Base-by-base conservation (phyloP, 2,113 vertebrate species). In the Rhegmatorhina hoffmannsi region DNA sequence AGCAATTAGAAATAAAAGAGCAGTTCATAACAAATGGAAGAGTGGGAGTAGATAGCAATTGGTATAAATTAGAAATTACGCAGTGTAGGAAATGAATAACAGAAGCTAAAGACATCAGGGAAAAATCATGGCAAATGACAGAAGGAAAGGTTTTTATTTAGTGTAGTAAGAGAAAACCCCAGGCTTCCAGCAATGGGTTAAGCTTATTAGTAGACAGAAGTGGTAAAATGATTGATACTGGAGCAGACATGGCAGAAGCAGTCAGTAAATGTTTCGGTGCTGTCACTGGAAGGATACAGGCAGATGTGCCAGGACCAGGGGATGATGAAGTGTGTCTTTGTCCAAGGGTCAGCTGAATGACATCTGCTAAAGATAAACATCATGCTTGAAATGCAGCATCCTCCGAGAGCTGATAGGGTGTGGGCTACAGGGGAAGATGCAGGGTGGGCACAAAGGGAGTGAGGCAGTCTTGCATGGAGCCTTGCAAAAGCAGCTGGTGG, bases 1-100 rank as follows among this genome's bases (percentile, higher is more conserved):
- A 96, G 95, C 95, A 96, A 95, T 97, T 96, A 96, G 93, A 95
- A 96, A 96, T 97, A 93, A 96, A 96, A 96, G 96, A 94, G 83
- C 79, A 96, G 94, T 95, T 94, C 94, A 94, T 95, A 96, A 95
- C 94, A 96, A 97, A 97, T 96, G 96, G 85, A 87, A 93, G 76
- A 91, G 93, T 1, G 11, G 90, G 88, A 96, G 96, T 81, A 94
- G 96, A 96, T 96, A 96, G 95, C 92, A 90, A 90, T 97, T 94
- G 84, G 90, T 96, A 94, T 94, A 96, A 94, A 96, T 96, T 95
- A 95, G 93, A 94, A 96, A 95, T 96, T 95, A 96, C 96, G 92
- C 95, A 90, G 90, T 97, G 95, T 84, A 94, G 88, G 95, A 96
- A 96, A 97, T 94, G 95, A 90, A 49, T 92, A 97, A 92, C 94